phyloP scores from a whole-genome alignment of 2,113 vertebrate genomes.

The Ammodytes marinus region DNA sequence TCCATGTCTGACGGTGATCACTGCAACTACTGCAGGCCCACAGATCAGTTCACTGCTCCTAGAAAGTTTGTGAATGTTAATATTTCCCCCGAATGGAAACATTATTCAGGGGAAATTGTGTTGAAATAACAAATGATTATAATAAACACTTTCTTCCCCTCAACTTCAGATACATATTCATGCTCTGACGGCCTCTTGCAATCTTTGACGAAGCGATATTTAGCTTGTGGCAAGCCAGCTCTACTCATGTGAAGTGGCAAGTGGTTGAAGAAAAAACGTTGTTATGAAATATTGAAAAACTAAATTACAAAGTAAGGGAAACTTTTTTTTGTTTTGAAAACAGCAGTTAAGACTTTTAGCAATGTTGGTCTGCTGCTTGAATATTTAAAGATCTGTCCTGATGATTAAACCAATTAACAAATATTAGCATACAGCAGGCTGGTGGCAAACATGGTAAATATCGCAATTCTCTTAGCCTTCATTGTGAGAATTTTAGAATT shows the following conservation, averaged over 20 bases:
- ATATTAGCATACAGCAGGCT: no score
- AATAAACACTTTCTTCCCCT: slow-evolving; percentile 34
- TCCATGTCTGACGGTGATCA: slow-evolving; percentile 42
- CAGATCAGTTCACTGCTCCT: slow-evolving; percentile 3
- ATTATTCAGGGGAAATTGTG: slow-evolving; percentile 66
- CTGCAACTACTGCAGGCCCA: background rate
- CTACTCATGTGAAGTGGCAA: slow-evolving; percentile 39
- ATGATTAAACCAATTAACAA: no score
- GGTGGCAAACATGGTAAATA: no score
- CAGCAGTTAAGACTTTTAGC: background rate
- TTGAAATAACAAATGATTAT: slow-evolving; percentile 72
- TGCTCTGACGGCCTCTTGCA: slow-evolving; percentile 57
- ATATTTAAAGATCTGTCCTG: no score
- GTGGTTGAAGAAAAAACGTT: slow-evolving; percentile 3
- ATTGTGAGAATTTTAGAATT: no score
- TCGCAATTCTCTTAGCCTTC: no score
- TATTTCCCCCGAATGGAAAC: slow-evolving; percentile 41
- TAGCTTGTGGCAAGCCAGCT: slow-evolving; percentile 27
- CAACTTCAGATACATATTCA: slow-evolving; percentile 72
- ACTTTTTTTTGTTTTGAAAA: background rate
- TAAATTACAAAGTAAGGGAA: background rate
- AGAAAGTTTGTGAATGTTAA: slow-evolving; percentile 46
- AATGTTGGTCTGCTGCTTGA: background rate
- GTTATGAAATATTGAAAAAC: slow-evolving; percentile 46
- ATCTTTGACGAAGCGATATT: slow-evolving; percentile 61